Base-by-base conservation (phyloP, 1,140 invertebrate species). In the Ips nitidus region DNA sequence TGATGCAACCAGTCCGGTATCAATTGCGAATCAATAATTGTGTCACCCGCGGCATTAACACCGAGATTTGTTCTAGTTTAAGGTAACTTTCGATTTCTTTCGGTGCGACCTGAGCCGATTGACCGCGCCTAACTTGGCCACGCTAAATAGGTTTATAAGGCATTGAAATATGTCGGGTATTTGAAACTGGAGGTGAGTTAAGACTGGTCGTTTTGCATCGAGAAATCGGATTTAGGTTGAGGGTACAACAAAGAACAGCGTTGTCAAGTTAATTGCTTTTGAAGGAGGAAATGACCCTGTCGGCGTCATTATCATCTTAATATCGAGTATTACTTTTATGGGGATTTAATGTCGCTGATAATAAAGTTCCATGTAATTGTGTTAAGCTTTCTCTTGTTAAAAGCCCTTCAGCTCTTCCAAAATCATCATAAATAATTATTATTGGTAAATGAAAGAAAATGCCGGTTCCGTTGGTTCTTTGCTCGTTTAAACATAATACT, bases 31-130 rank as follows among this genome's bases (percentile, higher is more conserved):
- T 70, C 68, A 64, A 70, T 70, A 70, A 70, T 70, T 69, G 61
- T 65, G 56, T 67, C 60, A 64, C 73, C 71, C 45, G 58, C 63
- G 66, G 74, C 70, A 64, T 64, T 64, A 64, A 58, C 47, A 66
- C 57, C 45, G 62, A 65, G 74, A 72, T 75, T 66, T 75, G 74
- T 69, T 75, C 74, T 67, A 75, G 73, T 75, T 75, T 75, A 74
- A 69, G 60, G 72, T 68, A 72, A 75, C 74, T 75, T 75, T 75
- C 74, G 73, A 75, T 75, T 75, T 75, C 74, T 71, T 68, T 75
- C 66, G 71, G 52, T 70, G 41, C 41, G 53, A 42, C 53, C 55
- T 56, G 57, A 22, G 4, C n/a, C 41, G 52, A 50, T 55, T 58
- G 55, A 64, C 60, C 68, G 68, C 68, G 53, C 45, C 60, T 62